Conservation (phyloP, 2,888 invertebrate genomes). For the Epirrhoe tristata region DNA sequence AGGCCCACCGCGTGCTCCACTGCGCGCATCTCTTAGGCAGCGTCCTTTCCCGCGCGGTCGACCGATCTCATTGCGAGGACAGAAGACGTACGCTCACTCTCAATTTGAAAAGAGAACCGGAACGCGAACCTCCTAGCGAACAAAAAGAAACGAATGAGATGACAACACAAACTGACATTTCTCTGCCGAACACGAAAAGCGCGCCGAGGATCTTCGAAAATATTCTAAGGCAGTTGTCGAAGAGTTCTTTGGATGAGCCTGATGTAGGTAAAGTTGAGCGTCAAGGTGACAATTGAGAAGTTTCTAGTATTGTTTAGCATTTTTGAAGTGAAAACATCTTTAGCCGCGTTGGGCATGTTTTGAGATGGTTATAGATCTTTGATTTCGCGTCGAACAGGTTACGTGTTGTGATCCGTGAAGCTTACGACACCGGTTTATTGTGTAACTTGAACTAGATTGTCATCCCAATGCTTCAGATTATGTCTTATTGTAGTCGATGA, state of each 20-base stretch:
- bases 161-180: conserved; percentile 79
- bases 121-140: conserved; percentile 54
- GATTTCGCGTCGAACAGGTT: no score
- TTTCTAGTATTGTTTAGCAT: not conserved
- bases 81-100: conserved; percentile 70
- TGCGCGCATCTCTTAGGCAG: conserved; percentile 75
- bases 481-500: no score
- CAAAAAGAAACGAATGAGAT: conserved; percentile 55
- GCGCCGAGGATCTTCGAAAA: conserved; percentile 81
- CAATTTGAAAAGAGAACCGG: conserved; percentile 66
- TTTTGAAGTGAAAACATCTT: no score
- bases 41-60: conserved; percentile 71
- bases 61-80: conserved; percentile 36
- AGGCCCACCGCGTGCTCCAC: conserved; percentile 76
- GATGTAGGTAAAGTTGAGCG: conserved; percentile 6
- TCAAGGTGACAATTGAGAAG: conserved; percentile 2
- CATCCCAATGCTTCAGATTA: no score
- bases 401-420: no score
- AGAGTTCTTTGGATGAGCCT: conserved; percentile 69
- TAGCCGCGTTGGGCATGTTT: no score
- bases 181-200: conserved; percentile 77
- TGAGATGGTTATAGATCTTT: no score
- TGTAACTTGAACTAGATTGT: no score
- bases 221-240: conserved; percentile 73
- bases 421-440: no score